A percentile compares a stretch with the other conserved stretches of the same genome.
These are phyloP conservation scores for Trachemys scripta DNA, from an alignment of 2,113 vertebrate species.

Conservation along the genomic window DNA sequence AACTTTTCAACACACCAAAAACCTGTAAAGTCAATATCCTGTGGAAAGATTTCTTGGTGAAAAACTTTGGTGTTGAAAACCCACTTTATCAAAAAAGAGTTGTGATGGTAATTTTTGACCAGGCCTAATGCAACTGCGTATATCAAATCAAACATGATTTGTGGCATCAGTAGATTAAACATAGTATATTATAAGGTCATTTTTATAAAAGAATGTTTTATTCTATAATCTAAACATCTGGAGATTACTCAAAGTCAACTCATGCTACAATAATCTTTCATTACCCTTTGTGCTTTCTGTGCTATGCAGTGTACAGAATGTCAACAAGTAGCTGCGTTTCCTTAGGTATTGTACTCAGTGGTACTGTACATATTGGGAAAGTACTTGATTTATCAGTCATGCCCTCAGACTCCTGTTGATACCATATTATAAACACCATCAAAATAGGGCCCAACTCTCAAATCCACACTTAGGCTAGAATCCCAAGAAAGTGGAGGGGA, in stretches of 20 bases:
- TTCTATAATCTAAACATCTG: not conserved
- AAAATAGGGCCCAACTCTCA: not conserved
- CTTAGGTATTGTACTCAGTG: not conserved
- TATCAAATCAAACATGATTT: constrained; percentile 5
- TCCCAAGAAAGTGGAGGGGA: not conserved
- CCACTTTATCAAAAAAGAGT: not conserved
- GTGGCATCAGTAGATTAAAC: not conserved
- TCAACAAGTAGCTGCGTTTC: constrained; percentile 20
- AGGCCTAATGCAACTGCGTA: not conserved
- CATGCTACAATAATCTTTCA: not conserved
- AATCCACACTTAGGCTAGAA: not conserved
- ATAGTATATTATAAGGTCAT: not conserved
- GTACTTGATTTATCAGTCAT: not conserved
- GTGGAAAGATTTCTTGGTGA: not conserved
- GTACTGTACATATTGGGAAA: not conserved
- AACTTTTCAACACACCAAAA: not conserved
- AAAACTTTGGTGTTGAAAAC: not conserved
- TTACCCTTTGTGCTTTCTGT: not conserved
- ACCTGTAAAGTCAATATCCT: not conserved
- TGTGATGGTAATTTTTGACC: not conserved
- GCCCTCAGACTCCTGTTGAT: not conserved
- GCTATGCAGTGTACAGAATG: not conserved
- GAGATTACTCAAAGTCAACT: constrained; percentile 40
- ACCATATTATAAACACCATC: not conserved
- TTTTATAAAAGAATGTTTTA: constrained; percentile 28